Base-by-base conservation (phyloP, 2,797 vertebrate species). In the Amblyopsis hoosieri region DNA sequence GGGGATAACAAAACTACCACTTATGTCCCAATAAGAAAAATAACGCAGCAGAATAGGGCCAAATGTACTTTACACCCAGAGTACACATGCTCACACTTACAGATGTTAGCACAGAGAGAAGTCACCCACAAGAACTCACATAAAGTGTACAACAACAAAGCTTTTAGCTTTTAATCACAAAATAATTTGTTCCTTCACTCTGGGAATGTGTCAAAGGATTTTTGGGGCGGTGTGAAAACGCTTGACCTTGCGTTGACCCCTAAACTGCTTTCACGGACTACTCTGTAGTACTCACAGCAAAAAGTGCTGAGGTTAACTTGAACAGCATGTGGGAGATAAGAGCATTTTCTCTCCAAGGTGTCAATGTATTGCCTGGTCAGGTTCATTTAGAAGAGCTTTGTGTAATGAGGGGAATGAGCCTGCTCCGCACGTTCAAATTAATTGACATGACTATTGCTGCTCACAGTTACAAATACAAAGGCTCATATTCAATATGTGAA, bases 161-260 rank as follows among this genome's bases (percentile, higher is more conserved):
- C 37, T 42, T 10, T 42, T 42, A 42, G 37, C 37, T 42, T 29
- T 42, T 8, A 42, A 42, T 10, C 7, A 14, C 46, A 62, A 63
- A 42, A 50, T 29, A 3, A 13, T 17, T 7, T 2, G n/a, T 54
- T 3, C 8, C 50, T 31, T 48, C 12, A 48, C 58, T 45, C 29
- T 45, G 53, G 66, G 68, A 79, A 70, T 66, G 56, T 59, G 61
- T 64, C 54, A 6, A 15, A 51, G 12, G 37, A 42, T 76, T 62
- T 49, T 60, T 57, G 7, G 54, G 56, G 51, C 3, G 63, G 62
- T 60, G 66, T 57, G 67, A 76, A 80, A 68, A 67, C 1, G 50
- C 72, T 64, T 85, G 80, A 71, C 80, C 78, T 61, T 1, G 4
- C 64, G 52, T 69, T 82, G 62, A 84, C 78, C 80, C 65, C 57